Evolutionary conservation across 2,797 vertebrate genomes (phyloP).

Genomic region (Ptychadena robeensis): DNA sequence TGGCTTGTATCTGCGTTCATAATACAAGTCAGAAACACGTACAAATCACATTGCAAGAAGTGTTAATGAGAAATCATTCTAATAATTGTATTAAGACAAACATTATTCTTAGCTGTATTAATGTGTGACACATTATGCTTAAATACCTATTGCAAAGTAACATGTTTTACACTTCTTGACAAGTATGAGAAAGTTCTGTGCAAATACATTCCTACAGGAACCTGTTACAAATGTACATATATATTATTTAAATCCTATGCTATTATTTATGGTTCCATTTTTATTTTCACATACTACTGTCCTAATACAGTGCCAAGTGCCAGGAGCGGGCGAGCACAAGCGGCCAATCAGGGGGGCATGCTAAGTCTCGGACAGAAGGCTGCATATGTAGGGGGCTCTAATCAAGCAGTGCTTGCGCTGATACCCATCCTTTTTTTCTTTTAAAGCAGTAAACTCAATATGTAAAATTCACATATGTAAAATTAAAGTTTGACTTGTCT

Average conservation of each 20-base stretch:
- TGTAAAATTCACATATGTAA: too few species aligned
- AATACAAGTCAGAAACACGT: slow-evolving; percentile 30
- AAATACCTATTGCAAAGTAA: not conserved
- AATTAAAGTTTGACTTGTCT: too few species aligned
- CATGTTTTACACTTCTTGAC: not conserved
- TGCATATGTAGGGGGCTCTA: too few species aligned
- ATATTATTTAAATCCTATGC: not conserved
- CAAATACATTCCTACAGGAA: not conserved
- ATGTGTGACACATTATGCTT: not conserved
- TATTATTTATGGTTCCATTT: not conserved
- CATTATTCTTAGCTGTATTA: not conserved
- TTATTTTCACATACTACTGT: too few species aligned
- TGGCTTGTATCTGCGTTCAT: slow-evolving; percentile 6
- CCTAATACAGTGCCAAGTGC: too few species aligned
- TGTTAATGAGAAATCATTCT: not conserved
- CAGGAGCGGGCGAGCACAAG: too few species aligned
- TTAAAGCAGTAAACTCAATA: too few species aligned
- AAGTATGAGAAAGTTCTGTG: not conserved
- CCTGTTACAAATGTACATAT: not conserved
- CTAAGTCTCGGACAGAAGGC: too few species aligned
- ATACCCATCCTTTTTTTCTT: too few species aligned
- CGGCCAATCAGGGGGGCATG: too few species aligned
- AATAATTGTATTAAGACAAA: not conserved
- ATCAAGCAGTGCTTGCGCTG: too few species aligned
- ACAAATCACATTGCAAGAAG: not conserved